Conservation (phyloP, 64 coral and sea anemone species). For the Dendrophyllia cribrosa region DNA sequence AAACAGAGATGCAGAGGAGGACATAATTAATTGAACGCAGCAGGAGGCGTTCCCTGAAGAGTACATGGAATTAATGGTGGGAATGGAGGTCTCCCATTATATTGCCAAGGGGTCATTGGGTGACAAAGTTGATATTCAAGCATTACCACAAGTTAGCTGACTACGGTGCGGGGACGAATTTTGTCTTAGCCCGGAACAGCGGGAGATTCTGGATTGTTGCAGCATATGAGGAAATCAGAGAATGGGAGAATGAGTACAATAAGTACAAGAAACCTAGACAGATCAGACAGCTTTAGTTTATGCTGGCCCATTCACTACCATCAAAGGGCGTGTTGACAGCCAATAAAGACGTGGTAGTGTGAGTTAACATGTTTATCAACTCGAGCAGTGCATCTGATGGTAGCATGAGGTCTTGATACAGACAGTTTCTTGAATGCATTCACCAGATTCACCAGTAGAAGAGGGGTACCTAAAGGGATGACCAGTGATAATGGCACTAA, state of each 20-base stretch:
- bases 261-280: constrained; percentile 26
- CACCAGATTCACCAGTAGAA: constrained; percentile 16
- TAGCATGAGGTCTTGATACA: constrained; percentile 42
- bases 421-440: constrained; percentile 37
- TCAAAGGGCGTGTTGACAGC: constrained; percentile 7
- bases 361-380: constrained; percentile 58
- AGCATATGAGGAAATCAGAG: constrained; percentile 36
- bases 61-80: too few species aligned
- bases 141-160: constrained; percentile 32
- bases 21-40: too few species aligned
- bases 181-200: constrained; percentile 8
- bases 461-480: too few species aligned
- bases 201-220: constrained; percentile 47
- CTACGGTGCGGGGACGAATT: constrained; percentile 22
- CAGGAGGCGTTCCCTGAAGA: too few species aligned
- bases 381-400: constrained; percentile 25
- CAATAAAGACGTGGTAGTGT: constrained; percentile 36
- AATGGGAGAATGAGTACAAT: constrained; percentile 41
- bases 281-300: constrained; percentile 61
- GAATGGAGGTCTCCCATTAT: too few species aligned
- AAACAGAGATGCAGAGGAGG: too few species aligned
- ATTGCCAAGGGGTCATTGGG: too few species aligned
- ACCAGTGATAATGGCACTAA: too few species aligned
- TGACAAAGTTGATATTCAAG: constrained; percentile 16
- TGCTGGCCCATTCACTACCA: constrained; percentile 51